Conservation (phyloP, 2,888 invertebrate species). For the Penaeus monodon region DNA sequence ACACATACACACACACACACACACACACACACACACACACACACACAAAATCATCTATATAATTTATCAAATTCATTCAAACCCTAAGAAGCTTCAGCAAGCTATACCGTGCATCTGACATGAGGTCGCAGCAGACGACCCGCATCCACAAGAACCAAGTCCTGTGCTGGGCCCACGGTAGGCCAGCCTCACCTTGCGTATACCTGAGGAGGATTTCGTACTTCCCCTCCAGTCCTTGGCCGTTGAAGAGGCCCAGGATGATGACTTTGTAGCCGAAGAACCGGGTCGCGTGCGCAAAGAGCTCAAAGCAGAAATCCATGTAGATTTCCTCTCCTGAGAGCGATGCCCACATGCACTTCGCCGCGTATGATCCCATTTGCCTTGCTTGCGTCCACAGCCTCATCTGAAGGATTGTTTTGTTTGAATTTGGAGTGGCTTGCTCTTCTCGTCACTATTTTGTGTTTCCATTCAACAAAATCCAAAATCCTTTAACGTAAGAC, state of each 20-base stretch:
- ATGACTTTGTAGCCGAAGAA: conserved; percentile 95
- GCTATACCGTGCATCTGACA: not conserved
- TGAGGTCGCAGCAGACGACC: not conserved
- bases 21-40: too few species aligned
- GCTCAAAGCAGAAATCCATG: conserved; percentile 94
- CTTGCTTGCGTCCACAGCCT: conserved; percentile 97
- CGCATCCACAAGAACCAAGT: not conserved
- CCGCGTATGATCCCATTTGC: conserved; percentile 96
- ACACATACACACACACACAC: too few species aligned
- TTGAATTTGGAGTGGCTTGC: too few species aligned
- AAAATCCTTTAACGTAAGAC: not conserved
- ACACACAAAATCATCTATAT: too few species aligned
- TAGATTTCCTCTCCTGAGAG: conserved; percentile 73
- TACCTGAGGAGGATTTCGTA: conserved; percentile 89
- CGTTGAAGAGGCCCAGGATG: conserved; percentile 91
- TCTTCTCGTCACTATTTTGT: not conserved
- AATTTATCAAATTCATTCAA: too few species aligned
- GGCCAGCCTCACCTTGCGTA: conserved; percentile 75
- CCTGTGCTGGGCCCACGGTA: not conserved
- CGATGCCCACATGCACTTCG: conserved; percentile 83
- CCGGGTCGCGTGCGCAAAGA: conserved; percentile 95
- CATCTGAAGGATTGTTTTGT: conserved; percentile 77
- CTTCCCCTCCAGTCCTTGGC: conserved; percentile 82
- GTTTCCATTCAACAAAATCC: not conserved
- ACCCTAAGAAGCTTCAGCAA: too few species aligned